Evolutionary conservation across 92 coral and sea anemone genomes (phyloP).

Genomic region (Heteractis magnifica): DNA sequence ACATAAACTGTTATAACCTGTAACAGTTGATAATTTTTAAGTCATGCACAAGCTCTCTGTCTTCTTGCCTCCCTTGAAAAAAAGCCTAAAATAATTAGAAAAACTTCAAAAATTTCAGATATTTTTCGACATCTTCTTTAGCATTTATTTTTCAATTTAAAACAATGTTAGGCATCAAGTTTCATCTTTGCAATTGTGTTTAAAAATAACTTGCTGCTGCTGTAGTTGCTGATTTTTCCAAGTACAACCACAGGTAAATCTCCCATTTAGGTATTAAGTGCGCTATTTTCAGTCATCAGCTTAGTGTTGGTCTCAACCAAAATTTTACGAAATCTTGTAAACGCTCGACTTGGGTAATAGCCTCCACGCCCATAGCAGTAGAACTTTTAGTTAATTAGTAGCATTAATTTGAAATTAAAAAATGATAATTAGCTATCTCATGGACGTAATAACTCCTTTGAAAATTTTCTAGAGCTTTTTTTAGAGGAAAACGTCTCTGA

Average conservation of each 20-base stretch:
- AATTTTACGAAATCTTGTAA: no score
- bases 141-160: conserved; percentile 16
- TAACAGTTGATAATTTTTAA: conserved; percentile 12
- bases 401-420: no score
- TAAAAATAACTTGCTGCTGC: not conserved
- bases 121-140: conserved; percentile 17
- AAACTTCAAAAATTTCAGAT: conserved; percentile 23
- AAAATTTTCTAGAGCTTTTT: no score
- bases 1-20: not conserved
- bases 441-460: no score
- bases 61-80: not conserved
- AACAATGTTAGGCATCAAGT: conserved; percentile 8
- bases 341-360: no score
- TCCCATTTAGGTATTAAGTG: not conserved
- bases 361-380: no score
- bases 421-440: no score
- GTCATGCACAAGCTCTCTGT: not conserved
- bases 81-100: not conserved
- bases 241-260: not conserved
- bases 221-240: not conserved
- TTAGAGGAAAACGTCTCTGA: not conserved
- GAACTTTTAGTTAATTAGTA: no score
- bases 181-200: not conserved
- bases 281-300: no score
- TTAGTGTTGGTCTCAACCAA: no score